Evolutionary conservation across 2,797 vertebrate species (phyloP), one percentile per base, ranked within the genome.

Genomic region (Acipenser transmontanus): DNA sequence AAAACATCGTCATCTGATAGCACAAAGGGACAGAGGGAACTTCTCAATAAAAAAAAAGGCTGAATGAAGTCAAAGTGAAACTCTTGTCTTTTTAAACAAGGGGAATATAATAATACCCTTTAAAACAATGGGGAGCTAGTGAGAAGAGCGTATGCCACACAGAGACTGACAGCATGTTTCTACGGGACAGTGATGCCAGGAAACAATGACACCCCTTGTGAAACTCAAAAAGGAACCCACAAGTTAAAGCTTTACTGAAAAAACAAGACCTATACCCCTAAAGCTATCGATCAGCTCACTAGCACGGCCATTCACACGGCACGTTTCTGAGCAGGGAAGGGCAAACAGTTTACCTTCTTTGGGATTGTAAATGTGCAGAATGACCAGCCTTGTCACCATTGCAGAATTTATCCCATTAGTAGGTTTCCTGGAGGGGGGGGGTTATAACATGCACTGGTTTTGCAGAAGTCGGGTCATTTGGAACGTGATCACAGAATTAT

Each of bases 1-100:
- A 82, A 82, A 86, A 82, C 78, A 73, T 78, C 79, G 86, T 83
- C 85, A 89, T 88, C 84, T 87, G 86, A 88, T 88, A 73, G 90
- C 87, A 94, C 91, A 93, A 94, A 89, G 84, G 79, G 85, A 89
- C 87, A 10, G 60, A 8, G 80, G 85, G 85, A 82, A 91, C 88
- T 90, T 87, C 78, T 66, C 82, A 64, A 63, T 78, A 34, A 34
- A 34, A 17, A 17, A 79, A 85, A 6, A 64, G 68, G 77, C 76
- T 70, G 78, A 83, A 82, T 84, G 77, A 76, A 90, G 85, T 90
- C 85, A 87, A 86, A 82, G 72, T 73, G 68, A 74, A 75, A 71
- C 72, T 14, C 74, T 82, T 78, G 78, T 54, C 77, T 79, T 84
- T 80, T 75, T 66, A 64, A 74, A 75, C 72, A 79, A 82, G 79